Percentiles rank a stretch among this genome's conserved stretches.
phyloP scores from a whole-genome alignment of 1,140 invertebrate genomes.

The Tenebrio molitor region DNA sequence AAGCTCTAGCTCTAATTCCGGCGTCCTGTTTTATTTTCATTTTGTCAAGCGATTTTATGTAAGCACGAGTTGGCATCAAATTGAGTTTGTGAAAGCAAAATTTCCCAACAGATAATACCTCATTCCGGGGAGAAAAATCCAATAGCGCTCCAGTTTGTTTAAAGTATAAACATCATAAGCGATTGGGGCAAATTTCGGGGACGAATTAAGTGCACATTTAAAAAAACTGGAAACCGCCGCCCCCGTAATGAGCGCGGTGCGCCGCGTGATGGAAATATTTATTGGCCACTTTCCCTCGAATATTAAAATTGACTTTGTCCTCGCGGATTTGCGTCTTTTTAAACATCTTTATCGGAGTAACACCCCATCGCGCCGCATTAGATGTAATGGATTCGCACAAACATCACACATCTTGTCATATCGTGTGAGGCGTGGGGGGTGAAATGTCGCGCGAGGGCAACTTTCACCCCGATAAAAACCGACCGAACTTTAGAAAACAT shows the following conservation, averaged over 20 bases:
- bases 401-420: conserved; percentile 29
- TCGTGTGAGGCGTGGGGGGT: background rate
- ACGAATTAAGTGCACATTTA: background rate
- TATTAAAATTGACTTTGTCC: conserved; percentile 39
- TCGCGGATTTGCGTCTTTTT: conserved; percentile 15
- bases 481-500: too few species aligned
- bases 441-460: conserved; percentile 2
- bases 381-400: conserved; percentile 19
- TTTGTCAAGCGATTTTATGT: conserved; percentile 11
- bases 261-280: conserved; percentile 15
- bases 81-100: conserved; percentile 17
- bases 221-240: background rate
- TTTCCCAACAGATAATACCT: conserved; percentile 23
- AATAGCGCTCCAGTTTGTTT: conserved; percentile 14
- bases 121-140: conserved; percentile 6
- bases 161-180: conserved; percentile 13
- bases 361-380: conserved; percentile 13
- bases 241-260: background rate
- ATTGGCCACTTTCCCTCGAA: conserved; percentile 16
- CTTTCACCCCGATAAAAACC: too few species aligned
- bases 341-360: conserved; percentile 16
- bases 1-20: conserved; percentile 1
- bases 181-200: too few species aligned
- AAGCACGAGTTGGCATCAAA: conserved; percentile 11
- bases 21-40: background rate